These are phyloP conservation scores for Adelges cooleyi DNA, from an alignment of 1,140 invertebrate genomes.

Conservation along the genomic window DNA sequence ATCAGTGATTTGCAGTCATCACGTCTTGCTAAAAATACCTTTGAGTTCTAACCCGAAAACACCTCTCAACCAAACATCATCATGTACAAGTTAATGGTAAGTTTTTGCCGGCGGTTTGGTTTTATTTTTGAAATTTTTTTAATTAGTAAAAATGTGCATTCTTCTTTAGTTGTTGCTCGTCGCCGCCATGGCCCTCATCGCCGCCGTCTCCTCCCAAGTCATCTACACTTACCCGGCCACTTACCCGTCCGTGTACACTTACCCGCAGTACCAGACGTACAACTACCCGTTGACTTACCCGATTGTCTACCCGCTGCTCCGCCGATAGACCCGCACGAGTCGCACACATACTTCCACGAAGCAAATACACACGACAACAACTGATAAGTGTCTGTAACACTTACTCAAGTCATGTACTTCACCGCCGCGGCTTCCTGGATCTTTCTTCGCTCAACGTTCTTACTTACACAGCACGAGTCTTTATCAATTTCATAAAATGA, in stretches of 20 bases:
- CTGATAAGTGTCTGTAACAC: too few species aligned
- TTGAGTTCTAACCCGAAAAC: neutral
- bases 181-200: neutral
- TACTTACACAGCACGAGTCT: too few species aligned
- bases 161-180: neutral
- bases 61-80: neutral
- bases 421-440: too few species aligned
- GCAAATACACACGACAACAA: too few species aligned
- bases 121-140: neutral
- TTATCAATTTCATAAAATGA: too few species aligned
- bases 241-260: constrained; percentile 11
- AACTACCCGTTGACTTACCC: neutral
- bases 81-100: constrained; percentile 6
- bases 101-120: neutral
- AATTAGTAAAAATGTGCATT: neutral
- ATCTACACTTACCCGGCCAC: neutral
- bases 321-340: neutral
- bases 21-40: neutral
- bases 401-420: too few species aligned
- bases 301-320: neutral
- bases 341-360: too few species aligned
- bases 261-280: neutral
- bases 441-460: too few species aligned
- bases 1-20: neutral
- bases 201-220: neutral